Base-by-base conservation (phyloP, 2,888 invertebrate species). In the Lysandra bellargus region DNA sequence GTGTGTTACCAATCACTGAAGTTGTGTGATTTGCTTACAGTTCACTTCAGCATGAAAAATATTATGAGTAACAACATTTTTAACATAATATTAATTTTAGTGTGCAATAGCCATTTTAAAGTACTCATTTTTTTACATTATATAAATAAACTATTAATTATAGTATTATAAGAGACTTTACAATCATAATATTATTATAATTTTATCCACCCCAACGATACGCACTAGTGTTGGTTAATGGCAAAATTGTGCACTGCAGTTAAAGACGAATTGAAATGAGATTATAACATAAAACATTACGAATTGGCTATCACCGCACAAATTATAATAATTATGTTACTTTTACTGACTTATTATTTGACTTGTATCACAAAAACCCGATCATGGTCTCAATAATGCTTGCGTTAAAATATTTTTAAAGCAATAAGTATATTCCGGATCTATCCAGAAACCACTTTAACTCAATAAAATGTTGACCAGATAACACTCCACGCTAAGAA, bases 401-500 rank as follows among this genome's bases (percentile, higher is more conserved):
- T 7, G 7, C 7, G 40, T 44, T 44, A 7, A 44, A 44, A 44
- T 44, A 7, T 44, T 44, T 44, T 44, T 44, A 44, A 44, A 44
- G 40, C 7, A 44, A 7, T 44, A 44, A 44, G 40, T 44, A 44
- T 7, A 44, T 44, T 44, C 7, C 40, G 0, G 6, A 44, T 44
- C 40, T 44, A 44, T 44, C 6, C 40, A 44, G 40, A 44, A 44
- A 44, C 44, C 9, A 44, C 7, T 44, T 49, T n/a, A 61, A 7
- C 23, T 5, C 23, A 49, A 44, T 49, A 33, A 64, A 44, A 74
- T 79, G 23, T 78, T 64, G 37, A 79, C 23, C 85, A 98, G 98
- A 92, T 98, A 1, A 98, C 98, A 1, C 95, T 97, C 57, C 98
- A 98, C 84, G 98, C 98, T 0, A 98, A 98, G 88, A 98, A 97